phyloP scores from a whole-genome alignment of 1,140 invertebrate genomes.

The Drosophila leontia region DNA sequence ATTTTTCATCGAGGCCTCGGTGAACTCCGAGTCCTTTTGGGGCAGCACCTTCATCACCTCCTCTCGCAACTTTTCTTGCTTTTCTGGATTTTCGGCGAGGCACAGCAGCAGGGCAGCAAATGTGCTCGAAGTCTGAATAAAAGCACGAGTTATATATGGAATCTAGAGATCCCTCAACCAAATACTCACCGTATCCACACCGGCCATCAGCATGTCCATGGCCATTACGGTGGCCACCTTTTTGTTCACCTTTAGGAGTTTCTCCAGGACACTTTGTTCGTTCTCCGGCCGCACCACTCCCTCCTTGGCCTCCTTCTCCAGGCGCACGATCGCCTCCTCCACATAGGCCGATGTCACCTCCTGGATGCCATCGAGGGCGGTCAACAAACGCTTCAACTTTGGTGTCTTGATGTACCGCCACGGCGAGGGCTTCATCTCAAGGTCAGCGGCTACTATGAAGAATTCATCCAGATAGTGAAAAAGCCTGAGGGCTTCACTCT shows the following conservation, averaged over 20 bases:
- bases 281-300: conserved; percentile 46
- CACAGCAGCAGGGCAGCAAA: conserved; percentile 46
- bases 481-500: conserved; percentile 86
- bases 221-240: conserved; percentile 85
- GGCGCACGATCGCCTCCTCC: conserved; percentile 65
- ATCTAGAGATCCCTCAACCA: too few relatives aligned
- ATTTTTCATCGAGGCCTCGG: conserved; percentile 86
- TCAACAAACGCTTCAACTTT: conserved; percentile 86
- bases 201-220: conserved; percentile 83
- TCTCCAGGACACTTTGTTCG: conserved; percentile 83
- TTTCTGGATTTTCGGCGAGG: conserved; percentile 90
- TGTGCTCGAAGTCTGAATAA: conserved; percentile 52
- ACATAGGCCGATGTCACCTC: conserved; percentile 56
- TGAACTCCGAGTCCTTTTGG: conserved; percentile 85
- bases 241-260: conserved; percentile 85
- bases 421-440: conserved; percentile 88
- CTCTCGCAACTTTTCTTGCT: conserved; percentile 89
- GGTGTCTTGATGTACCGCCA: conserved; percentile 88
- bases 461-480: conserved; percentile 88
- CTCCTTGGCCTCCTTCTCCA: conserved; percentile 59
- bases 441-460: conserved; percentile 86
- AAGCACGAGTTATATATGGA: neutral
- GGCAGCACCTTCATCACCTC: conserved; percentile 88
- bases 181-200: conserved; percentile 78
- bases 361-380: conserved; percentile 75